A percentile compares a stretch with the other conserved stretches of the same genome.
Conservation (phyloP, 2,888 invertebrate genomes). For the Elmis aenea region DNA sequence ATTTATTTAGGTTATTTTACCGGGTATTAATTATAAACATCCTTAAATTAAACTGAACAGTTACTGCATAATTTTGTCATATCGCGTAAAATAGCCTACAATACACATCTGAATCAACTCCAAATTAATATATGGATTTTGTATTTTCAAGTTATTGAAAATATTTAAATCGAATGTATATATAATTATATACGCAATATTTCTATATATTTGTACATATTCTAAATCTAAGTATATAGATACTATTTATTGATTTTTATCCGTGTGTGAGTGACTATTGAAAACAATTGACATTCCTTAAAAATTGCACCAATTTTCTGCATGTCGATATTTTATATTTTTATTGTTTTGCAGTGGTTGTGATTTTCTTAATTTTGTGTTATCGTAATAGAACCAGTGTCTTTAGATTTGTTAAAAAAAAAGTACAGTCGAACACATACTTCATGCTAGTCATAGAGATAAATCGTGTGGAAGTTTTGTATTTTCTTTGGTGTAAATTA, state of each 20-base stretch:
- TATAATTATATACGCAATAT: slow-evolving; percentile 39
- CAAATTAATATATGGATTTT: slow-evolving; percentile 30
- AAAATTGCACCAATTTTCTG: too few relatives aligned
- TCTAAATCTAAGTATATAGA: slow-evolving; percentile 23
- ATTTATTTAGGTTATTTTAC: slow-evolving; percentile 16
- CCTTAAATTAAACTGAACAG: slow-evolving; percentile 1
- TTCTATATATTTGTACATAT: slow-evolving; percentile 35
- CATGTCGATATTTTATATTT: too few relatives aligned
- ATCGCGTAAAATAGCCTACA: slow-evolving; percentile 1
- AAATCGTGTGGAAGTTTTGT: slow-evolving; percentile 35
- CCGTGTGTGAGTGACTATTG: slow-evolving; percentile 12
- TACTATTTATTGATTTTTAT: slow-evolving; percentile 27
- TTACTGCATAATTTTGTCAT: neutral
- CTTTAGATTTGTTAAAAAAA: too few relatives aligned
- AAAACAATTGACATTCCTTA: too few relatives aligned
- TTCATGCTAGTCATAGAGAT: slow-evolving; percentile 46
- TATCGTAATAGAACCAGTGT: too few relatives aligned
- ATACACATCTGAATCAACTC: slow-evolving; percentile 13
- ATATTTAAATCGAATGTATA: slow-evolving; percentile 40
- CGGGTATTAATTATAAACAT: slow-evolving; percentile 4
- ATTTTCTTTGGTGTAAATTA: slow-evolving; percentile 35
- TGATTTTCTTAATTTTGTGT: slow-evolving; percentile 23
- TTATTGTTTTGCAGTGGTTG: too few relatives aligned
- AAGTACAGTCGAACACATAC: too few relatives aligned
- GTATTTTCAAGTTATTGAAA: slow-evolving; percentile 41